Percentiles rank a stretch among this genome's conserved stretches.
Conservation (phyloP, 1,140 invertebrate species). For the Temnothorax curvispinosus region DNA sequence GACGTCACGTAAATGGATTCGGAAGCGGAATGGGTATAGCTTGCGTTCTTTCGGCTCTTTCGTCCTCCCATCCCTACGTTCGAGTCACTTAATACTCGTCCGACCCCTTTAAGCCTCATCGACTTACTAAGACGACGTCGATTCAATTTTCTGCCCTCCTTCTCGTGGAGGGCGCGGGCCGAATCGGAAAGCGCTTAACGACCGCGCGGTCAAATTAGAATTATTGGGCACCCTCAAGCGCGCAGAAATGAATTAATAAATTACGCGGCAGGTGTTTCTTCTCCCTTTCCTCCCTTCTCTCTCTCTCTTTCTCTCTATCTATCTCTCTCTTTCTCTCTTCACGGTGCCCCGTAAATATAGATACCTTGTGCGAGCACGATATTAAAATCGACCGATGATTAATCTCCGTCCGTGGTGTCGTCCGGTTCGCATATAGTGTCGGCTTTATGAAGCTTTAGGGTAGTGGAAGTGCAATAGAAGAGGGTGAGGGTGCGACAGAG, state of each 20-base stretch:
- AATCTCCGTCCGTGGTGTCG: constrained; percentile 66
- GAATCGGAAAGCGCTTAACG: constrained; percentile 75
- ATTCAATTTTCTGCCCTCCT: constrained; percentile 72
- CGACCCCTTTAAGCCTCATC: constrained; percentile 68
- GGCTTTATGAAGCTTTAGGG: constrained; percentile 25
- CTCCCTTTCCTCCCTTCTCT: no score
- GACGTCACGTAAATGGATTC: constrained; percentile 51
- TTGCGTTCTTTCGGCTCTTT: constrained; percentile 21
- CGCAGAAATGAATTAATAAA: constrained; percentile 78
- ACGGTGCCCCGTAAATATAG: constrained; percentile 28
- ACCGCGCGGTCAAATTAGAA: constrained; percentile 71
- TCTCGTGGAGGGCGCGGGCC: not conserved
- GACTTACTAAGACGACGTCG: constrained; percentile 71
- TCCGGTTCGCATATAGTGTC: constrained; percentile 26
- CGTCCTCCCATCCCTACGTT: not conserved
- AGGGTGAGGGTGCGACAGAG: not conserved
- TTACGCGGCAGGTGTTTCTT: constrained; percentile 52
- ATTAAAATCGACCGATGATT: constrained; percentile 79
- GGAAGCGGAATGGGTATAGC: constrained; percentile 37
- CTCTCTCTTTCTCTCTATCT: not conserved
- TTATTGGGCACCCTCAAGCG: constrained; percentile 66
- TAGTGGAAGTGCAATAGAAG: constrained; percentile 4
- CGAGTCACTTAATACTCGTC: constrained; percentile 65
- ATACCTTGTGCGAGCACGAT: constrained; percentile 56
- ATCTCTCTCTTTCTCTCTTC: not conserved